Percentiles rank a stretch among this genome's conserved stretches.
Conservation (phyloP, 2,113 vertebrate genomes). For the Ondatra zibethicus region DNA sequence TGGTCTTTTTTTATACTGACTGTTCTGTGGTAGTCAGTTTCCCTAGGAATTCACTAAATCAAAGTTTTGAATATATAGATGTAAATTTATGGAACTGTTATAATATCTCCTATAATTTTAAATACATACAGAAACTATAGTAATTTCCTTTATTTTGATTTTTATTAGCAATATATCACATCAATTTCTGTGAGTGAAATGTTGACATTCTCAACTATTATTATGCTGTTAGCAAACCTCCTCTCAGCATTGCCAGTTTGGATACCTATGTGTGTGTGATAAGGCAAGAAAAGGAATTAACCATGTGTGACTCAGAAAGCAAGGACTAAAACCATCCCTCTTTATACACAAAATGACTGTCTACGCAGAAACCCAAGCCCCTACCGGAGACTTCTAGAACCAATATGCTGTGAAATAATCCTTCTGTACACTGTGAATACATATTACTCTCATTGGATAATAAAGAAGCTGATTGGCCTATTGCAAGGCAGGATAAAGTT, state of each 20-base stretch:
- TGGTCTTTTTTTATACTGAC: not conserved
- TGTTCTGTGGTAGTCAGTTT: not conserved
- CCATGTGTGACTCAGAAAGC: not conserved
- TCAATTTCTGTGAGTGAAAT: not conserved
- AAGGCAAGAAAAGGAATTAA: conserved; percentile 58
- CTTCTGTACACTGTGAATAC: too few species aligned
- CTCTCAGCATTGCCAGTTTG: not conserved
- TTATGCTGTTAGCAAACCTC: not conserved
- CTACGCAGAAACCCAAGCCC: not conserved
- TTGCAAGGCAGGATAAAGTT: too few species aligned
- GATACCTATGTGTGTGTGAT: not conserved
- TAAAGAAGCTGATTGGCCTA: too few species aligned
- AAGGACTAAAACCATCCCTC: conserved; percentile 40
- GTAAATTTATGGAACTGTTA: not conserved
- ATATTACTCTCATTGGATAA: too few species aligned
- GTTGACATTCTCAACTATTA: not conserved
- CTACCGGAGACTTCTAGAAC: not conserved
- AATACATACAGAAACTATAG: not conserved
- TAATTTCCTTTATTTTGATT: not conserved
- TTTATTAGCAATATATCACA: not conserved
- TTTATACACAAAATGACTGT: not conserved
- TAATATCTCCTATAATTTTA: not conserved
- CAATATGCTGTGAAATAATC: too few species aligned
- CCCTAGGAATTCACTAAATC: too few species aligned
- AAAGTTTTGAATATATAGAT: not conserved